Base-by-base conservation (phyloP, 2,113 vertebrate species). In the Piaya cayana region DNA sequence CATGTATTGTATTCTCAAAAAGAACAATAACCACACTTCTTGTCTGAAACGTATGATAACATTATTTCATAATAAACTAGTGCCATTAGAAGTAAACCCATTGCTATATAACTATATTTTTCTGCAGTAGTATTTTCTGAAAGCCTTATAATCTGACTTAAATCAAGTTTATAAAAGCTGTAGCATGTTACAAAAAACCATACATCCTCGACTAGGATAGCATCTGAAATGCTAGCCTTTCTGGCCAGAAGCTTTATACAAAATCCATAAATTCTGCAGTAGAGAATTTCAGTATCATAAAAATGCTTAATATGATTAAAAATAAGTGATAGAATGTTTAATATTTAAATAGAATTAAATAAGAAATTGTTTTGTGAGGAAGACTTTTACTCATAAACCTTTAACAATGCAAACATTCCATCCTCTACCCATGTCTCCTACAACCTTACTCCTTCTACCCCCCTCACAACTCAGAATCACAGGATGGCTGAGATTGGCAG, bases 91-190 rank as follows among this genome's bases (percentile, higher is more conserved):
- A 85, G 8, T 21, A 86, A 64, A 82, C 77, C 22, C 36, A 56
- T 22, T 30, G 23, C 10, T 50, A 55, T 29, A 12, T 4, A 20
- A 59, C 27, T 37, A 15, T 0, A 0, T 67, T 72, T 62, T 84
- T 29, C 34, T 87, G 34, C 14, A 90, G 42, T 25, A 8, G 6
- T 19, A 32, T 45, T 36, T 42, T 64, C 64, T 29, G 27, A 67
- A 86, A 72, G 39, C 12, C 36, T 86, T 62, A 32, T 32, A 27
- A 86, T 52, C 14, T 26, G 39, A 69, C 64, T 62, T 69, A 47
- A 64, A 85, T 37, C 8, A 83, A 52, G 42, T 21, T 86, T 52
- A 62, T 43, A 49, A 77, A 69, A 50, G 49, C 9, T 77, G 47
- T 21, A 62, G 23, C 14, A 30, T 23, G 9, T 64, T 76, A 59